These are phyloP conservation scores for Apis florea DNA, from an alignment of 1,140 invertebrate genomes.

Conservation along the genomic window DNA sequence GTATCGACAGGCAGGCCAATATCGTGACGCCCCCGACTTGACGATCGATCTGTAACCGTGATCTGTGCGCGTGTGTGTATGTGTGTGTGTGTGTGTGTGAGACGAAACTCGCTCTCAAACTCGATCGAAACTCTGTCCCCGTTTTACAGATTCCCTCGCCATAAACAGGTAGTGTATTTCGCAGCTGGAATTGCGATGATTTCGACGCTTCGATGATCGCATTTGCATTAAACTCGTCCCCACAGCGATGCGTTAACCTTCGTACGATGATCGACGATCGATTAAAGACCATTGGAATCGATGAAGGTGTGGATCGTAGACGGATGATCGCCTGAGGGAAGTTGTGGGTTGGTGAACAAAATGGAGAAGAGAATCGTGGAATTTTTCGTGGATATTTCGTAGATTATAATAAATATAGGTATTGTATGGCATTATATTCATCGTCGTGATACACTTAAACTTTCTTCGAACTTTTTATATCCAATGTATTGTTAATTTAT, in stretches of 20 bases:
- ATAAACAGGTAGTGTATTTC: neutral
- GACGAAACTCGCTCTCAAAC: neutral
- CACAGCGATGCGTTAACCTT: slow-evolving; percentile 6
- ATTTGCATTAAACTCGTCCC: slow-evolving; percentile 16
- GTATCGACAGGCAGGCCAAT: slow-evolving; percentile 30
- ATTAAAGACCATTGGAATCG: too few relatives aligned
- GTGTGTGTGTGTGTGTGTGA: neutral
- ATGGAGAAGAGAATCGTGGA: too few relatives aligned
- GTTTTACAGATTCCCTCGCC: neutral
- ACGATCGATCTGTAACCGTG: slow-evolving; percentile 23
- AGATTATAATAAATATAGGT: too few relatives aligned
- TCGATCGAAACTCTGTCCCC: neutral
- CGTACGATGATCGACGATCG: slow-evolving; percentile 14
- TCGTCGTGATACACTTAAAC: too few relatives aligned
- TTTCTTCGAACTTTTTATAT: too few relatives aligned
- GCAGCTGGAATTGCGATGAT: slow-evolving; percentile 12
- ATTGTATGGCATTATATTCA: too few relatives aligned
- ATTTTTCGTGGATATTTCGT: too few relatives aligned
- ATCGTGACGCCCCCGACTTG: slow-evolving; percentile 5
- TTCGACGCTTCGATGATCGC: neutral
- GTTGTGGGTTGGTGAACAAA: too few relatives aligned
- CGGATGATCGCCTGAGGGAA: too few relatives aligned
- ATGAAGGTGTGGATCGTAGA: too few relatives aligned
- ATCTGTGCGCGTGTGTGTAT: neutral
- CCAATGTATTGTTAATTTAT: too few relatives aligned